A percentile compares a stretch with the other conserved stretches of the same genome.
phyloP scores from a whole-genome alignment of 64 coral and sea anemone genomes.

The Pocillopora damicornis region DNA sequence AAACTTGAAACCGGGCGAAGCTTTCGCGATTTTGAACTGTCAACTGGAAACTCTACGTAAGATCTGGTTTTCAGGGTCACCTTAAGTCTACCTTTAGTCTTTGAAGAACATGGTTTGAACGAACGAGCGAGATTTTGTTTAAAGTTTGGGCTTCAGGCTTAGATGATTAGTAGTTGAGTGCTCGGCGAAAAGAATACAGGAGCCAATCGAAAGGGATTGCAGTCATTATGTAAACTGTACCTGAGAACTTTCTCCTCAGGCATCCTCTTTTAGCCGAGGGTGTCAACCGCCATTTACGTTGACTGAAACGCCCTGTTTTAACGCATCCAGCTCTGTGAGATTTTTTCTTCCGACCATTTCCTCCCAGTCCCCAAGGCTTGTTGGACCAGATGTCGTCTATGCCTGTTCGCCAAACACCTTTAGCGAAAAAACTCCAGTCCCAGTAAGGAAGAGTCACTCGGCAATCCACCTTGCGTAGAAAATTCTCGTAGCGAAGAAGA shows the following conservation, averaged over 20 bases:
- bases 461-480: conserved; percentile 46
- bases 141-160: too few species aligned
- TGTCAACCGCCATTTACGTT: conserved; percentile 33
- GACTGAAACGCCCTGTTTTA: conserved; percentile 35
- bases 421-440: conserved; percentile 70
- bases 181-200: too few species aligned
- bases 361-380: conserved; percentile 60
- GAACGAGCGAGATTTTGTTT: too few species aligned
- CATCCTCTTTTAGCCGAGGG: conserved; percentile 46
- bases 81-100: too few species aligned
- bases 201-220: too few species aligned
- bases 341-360: conserved; percentile 26
- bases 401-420: conserved; percentile 15
- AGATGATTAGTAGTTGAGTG: too few species aligned
- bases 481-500: conserved; percentile 57
- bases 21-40: too few species aligned
- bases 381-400: conserved; percentile 48
- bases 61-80: too few species aligned
- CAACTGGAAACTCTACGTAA: too few species aligned
- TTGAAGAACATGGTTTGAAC: too few species aligned
- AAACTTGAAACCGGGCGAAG: too few species aligned
- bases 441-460: conserved; percentile 74
- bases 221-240: neutral
- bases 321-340: conserved; percentile 20
- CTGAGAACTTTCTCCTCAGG: conserved; percentile 49